Percentiles rank a stretch among this genome's conserved stretches.
phyloP scores from a whole-genome alignment of 2,113 vertebrate species.

The Elgaria multicarinata region DNA sequence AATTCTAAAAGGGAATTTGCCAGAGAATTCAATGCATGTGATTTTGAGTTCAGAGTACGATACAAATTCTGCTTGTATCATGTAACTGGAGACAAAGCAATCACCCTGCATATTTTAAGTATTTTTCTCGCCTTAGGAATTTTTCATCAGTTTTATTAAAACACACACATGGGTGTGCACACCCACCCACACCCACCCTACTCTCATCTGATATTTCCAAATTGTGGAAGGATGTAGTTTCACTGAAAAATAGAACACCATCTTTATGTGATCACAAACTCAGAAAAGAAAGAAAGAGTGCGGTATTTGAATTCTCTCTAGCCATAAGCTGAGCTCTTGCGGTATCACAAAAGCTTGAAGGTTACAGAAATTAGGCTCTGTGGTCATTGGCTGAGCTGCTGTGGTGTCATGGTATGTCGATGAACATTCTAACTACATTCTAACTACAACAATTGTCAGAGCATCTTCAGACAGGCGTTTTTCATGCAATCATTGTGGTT shows the following conservation, averaged over 20 bases:
- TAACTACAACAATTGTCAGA: neutral
- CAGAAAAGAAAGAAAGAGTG: neutral
- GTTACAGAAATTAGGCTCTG: neutral
- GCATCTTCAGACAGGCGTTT: no score
- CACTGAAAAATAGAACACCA: neutral
- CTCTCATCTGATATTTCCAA: neutral
- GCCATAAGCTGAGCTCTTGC: neutral
- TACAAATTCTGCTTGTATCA: neutral
- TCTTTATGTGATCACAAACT: neutral
- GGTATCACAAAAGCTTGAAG: neutral
- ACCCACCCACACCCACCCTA: no score
- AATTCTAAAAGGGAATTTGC: neutral
- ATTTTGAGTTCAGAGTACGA: neutral
- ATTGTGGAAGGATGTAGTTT: neutral
- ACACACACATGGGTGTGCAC: no score
- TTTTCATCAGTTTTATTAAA: neutral
- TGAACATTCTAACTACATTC: neutral
- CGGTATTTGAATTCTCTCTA: neutral
- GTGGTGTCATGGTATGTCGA: neutral
- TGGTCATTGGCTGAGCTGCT: neutral
- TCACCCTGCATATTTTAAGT: neutral
- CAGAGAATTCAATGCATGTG: constrained; percentile 6
- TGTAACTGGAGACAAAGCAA: neutral
- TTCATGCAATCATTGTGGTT: no score
- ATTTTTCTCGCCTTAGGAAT: neutral